Evolutionary conservation across 2,888 invertebrate species (phyloP).

Genomic region (Agrilus cyanescens): DNA sequence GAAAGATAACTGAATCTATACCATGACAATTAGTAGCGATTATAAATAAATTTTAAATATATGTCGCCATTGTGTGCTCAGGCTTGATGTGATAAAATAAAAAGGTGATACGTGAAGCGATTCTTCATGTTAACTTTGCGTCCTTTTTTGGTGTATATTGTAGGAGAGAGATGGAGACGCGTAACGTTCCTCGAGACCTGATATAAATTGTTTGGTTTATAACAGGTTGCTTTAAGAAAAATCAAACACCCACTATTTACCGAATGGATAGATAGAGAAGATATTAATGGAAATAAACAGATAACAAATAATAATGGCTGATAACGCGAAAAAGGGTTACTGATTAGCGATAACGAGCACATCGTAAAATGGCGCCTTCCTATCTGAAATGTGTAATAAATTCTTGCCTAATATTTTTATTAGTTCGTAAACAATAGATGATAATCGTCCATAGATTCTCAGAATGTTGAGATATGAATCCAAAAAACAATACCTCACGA

Average conservation of each 20-base stretch:
- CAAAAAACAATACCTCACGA: no score
- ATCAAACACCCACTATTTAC: constrained; percentile 13
- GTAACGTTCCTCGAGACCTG: no score
- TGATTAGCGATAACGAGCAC: background rate
- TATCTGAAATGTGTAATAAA: background rate
- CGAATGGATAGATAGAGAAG: constrained; percentile 12
- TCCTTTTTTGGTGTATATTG: no score
- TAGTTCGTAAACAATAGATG: background rate
- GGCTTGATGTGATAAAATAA: no score
- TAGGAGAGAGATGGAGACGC: no score
- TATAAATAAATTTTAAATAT: constrained; percentile 8
- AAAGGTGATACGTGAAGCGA: no score
- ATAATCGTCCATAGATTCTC: no score
- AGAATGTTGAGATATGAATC: no score
- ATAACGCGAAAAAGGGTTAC: constrained; percentile 9
- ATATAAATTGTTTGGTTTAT: no score
- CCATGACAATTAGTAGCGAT: constrained; percentile 13
- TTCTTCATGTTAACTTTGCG: no score
- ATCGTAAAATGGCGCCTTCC: constrained; percentile 6
- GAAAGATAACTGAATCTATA: constrained; percentile 14
- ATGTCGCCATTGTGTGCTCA: constrained; percentile 11
- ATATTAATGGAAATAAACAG: constrained; percentile 18
- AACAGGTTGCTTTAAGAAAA: constrained; percentile 5
- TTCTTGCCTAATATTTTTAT: constrained; percentile 2
- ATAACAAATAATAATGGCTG: constrained; percentile 17